These are phyloP conservation scores for Asobara japonica DNA, from an alignment of 1,140 invertebrate species.

Conservation along the genomic window DNA sequence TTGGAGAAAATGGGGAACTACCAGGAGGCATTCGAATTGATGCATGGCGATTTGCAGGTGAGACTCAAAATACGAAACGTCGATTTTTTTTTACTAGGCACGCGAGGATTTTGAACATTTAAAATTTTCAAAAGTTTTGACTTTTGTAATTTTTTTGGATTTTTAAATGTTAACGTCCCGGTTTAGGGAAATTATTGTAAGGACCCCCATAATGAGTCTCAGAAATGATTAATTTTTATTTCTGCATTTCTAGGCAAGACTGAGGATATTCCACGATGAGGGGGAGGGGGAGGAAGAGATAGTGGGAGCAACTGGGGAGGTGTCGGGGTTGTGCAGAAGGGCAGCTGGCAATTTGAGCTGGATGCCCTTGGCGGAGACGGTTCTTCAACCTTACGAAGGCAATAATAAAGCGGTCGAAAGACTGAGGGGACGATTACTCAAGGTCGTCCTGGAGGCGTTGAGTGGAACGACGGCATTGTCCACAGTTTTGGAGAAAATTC, in stretches of 20 bases:
- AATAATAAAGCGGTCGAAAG: conserved; percentile 50
- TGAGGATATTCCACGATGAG: conserved; percentile 45
- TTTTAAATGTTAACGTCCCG: too few species aligned
- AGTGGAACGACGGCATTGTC: conserved; percentile 62
- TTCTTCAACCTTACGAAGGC: conserved; percentile 52
- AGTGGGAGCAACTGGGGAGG: conserved; percentile 48
- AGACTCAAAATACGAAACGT: too few species aligned
- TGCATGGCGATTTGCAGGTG: conserved; percentile 52
- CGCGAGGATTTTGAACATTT: too few species aligned
- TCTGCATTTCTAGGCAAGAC: too few species aligned
- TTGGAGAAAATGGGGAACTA: conserved; percentile 63
- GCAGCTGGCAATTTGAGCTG: conserved; percentile 61
- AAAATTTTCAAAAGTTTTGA: too few species aligned
- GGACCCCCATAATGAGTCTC: too few species aligned
- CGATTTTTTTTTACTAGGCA: too few species aligned
- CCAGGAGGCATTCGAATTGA: conserved; percentile 59
- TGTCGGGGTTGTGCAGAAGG: conserved; percentile 58
- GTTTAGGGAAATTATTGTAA: too few species aligned
- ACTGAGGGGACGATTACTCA: conserved; percentile 58
- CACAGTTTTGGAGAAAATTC: conserved; percentile 60
- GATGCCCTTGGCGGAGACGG: conserved; percentile 61
- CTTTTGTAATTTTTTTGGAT: too few species aligned
- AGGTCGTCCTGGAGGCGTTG: conserved; percentile 58
- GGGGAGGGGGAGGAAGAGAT: conserved; percentile 48
- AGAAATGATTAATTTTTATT: too few species aligned